Conservation (phyloP, 2,888 invertebrate genomes). For the Xestia xanthographa region DNA sequence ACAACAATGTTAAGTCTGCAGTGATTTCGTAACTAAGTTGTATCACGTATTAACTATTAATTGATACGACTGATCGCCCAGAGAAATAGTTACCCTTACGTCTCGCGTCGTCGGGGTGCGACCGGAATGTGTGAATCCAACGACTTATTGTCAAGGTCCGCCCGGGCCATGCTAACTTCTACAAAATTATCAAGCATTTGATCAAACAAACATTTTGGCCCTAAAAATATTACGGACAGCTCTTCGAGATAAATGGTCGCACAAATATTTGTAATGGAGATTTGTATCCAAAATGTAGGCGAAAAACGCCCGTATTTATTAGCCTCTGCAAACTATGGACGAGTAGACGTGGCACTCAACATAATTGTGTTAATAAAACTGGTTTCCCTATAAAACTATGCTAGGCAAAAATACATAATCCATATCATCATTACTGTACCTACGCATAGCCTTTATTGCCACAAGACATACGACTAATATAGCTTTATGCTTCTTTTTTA, state of each 20-base stretch:
- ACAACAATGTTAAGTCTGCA: slow-evolving; percentile 44
- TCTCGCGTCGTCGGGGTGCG: background rate
- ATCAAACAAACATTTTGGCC: slow-evolving; percentile 30
- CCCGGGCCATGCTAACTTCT: background rate
- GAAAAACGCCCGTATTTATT: slow-evolving; percentile 39
- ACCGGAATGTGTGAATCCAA: slow-evolving; percentile 12
- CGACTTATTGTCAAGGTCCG: background rate
- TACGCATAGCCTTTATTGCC: slow-evolving; percentile 10
- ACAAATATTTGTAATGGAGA: slow-evolving; percentile 55
- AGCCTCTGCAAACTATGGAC: slow-evolving; percentile 29
- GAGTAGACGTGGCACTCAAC: slow-evolving; percentile 43
- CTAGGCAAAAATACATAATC: slow-evolving; percentile 24
- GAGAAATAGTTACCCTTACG: background rate
- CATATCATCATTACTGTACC: slow-evolving; percentile 14
- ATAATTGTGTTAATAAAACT: slow-evolving; percentile 54
- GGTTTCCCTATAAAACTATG: slow-evolving; percentile 23
- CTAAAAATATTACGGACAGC: slow-evolving; percentile 45
- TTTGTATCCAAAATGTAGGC: slow-evolving; percentile 47
- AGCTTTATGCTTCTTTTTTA: no score
- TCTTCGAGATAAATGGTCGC: slow-evolving; percentile 44
- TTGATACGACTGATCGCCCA: slow-evolving; percentile 26
- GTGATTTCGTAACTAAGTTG: slow-evolving; percentile 29
- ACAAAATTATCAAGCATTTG: slow-evolving; percentile 27
- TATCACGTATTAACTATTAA: slow-evolving; percentile 39
- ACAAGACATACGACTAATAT: slow-evolving; percentile 6